Evolutionary conservation across 2,888 invertebrate species (phyloP).

Genomic region (Dasysyrphus albostriatus): DNA sequence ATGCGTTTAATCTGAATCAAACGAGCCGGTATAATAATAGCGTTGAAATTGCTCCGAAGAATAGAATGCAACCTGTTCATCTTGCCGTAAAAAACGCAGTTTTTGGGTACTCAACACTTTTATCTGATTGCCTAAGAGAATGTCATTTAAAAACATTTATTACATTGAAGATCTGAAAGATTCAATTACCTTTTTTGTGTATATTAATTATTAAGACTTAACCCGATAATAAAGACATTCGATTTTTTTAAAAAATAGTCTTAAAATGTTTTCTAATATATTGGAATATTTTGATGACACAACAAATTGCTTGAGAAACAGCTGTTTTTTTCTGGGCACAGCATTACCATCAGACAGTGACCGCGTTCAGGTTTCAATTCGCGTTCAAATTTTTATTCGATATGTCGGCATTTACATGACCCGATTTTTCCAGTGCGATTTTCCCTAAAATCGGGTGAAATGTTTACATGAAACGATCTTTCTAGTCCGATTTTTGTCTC

Average conservation of each 20-base stretch:
- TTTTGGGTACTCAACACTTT: no score
- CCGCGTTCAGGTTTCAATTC: no score
- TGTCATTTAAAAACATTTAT: not conserved
- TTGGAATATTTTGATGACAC: not conserved
- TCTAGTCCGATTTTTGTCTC: no score
- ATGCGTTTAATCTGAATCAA: conserved; percentile 77
- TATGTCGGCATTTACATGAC: no score
- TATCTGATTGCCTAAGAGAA: not conserved
- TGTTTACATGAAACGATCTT: no score
- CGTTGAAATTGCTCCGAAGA: conserved; percentile 24
- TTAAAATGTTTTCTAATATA: not conserved
- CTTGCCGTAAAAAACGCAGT: not conserved
- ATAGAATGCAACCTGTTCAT: conserved; percentile 18
- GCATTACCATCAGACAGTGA: not conserved
- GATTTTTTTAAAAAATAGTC: not conserved
- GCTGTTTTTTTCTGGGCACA: not conserved
- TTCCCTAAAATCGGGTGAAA: no score
- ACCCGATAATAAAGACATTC: not conserved
- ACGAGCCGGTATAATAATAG: conserved; percentile 6
- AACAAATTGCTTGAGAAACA: not conserved
- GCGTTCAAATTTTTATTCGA: not conserved
- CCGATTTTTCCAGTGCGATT: no score
- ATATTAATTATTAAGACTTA: not conserved
- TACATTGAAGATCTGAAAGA: not conserved
- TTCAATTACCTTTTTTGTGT: not conserved